A percentile compares a stretch with the other conserved stretches of the same genome.
phyloP scores from a whole-genome alignment of 2,797 vertebrate species.

The Oceanodroma leucorhoa region DNA sequence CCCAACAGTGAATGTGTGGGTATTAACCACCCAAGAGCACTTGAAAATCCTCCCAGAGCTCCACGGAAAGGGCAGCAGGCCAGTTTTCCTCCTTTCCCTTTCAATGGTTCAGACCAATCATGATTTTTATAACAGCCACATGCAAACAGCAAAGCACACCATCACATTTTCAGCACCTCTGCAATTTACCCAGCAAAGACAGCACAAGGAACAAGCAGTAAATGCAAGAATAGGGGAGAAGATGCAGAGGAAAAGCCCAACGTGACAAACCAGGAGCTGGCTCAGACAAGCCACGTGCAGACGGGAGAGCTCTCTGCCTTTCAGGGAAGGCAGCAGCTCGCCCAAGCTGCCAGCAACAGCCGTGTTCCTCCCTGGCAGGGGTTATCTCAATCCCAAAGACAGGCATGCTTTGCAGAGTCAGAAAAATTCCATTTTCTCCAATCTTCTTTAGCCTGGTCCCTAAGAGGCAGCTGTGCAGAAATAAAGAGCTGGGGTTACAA shows the following conservation, averaged over 20 bases:
- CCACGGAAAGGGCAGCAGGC: not conserved
- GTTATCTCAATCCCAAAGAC: not conserved
- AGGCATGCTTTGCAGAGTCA: not conserved
- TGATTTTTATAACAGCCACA: not conserved
- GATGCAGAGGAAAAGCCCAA: not conserved
- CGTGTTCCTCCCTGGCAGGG: not conserved
- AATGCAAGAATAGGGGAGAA: not conserved
- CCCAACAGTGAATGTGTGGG: fast-evolving
- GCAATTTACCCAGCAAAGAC: not conserved
- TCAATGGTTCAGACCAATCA: fast-evolving
- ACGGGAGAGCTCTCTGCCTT: not conserved
- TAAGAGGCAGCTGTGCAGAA: not conserved
- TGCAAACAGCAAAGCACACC: not conserved
- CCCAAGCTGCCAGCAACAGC: not conserved
- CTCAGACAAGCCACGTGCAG: fast-evolving
- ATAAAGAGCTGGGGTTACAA: conserved; percentile 14
- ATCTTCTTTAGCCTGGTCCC: not conserved
- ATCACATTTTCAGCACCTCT: not conserved
- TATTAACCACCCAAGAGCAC: not conserved
- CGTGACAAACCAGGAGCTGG: not conserved
- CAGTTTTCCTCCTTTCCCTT: not conserved
- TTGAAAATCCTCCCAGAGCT: not conserved
- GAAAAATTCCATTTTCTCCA: not conserved
- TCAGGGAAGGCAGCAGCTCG: not conserved
- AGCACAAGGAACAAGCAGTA: not conserved